These are phyloP conservation scores for Colinus virginianus DNA, from an alignment of 2,113 vertebrate species.

Conservation along the genomic window DNA sequence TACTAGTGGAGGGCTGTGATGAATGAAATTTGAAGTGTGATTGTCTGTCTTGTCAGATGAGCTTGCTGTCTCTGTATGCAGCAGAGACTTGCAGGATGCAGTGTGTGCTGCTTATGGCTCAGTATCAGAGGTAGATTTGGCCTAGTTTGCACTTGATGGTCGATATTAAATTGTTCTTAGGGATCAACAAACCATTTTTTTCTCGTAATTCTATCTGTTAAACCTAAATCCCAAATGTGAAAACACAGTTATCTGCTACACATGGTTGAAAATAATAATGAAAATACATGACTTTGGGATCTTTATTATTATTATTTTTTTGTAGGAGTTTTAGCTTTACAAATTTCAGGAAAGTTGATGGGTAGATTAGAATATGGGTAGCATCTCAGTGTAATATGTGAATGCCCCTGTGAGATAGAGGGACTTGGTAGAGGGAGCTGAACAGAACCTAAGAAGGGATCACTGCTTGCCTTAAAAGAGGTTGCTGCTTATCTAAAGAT, in stretches of 20 bases:
- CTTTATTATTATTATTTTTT: background rate
- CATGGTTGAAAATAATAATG: background rate
- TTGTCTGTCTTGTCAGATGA: background rate
- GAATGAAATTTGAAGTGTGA: conserved; percentile 10
- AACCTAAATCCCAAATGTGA: background rate
- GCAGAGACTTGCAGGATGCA: background rate
- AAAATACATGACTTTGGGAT: background rate
- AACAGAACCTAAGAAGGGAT: background rate
- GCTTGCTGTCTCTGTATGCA: background rate
- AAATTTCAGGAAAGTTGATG: background rate
- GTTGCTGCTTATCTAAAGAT: background rate
- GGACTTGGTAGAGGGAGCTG: background rate
- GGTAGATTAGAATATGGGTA: background rate
- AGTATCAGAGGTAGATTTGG: background rate
- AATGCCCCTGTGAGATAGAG: background rate
- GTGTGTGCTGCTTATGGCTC: background rate
- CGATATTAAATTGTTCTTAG: background rate
- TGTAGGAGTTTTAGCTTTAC: background rate
- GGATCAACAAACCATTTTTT: background rate
- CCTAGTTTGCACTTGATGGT: background rate
- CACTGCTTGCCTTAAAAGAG: background rate
- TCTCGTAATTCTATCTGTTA: background rate
- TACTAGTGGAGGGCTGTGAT: background rate
- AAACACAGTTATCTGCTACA: background rate
- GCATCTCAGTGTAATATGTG: background rate